Percentiles rank a stretch among this genome's conserved stretches.
Conservation (phyloP, 23 tunicate genomes). For the Phallusia fumigata region DNA sequence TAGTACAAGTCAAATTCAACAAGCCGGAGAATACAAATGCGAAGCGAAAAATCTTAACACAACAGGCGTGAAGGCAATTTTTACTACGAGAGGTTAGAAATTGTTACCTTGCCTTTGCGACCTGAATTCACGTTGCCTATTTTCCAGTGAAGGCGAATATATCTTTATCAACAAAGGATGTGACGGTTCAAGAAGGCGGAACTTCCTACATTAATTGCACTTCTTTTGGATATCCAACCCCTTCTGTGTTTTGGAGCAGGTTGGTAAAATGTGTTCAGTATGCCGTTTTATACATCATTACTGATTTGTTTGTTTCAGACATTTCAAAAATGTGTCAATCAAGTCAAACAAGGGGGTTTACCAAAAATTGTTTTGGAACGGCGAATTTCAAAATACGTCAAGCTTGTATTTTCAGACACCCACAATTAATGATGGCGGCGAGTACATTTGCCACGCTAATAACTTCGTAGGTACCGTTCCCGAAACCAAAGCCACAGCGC, state of each 20-base stretch:
- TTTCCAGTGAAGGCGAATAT: neutral
- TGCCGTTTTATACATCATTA: too few relatives aligned
- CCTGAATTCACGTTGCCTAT: neutral
- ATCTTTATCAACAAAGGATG: neutral
- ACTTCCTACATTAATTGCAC: neutral
- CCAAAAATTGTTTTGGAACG: neutral
- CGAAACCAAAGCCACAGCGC: neutral
- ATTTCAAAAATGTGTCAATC: neutral
- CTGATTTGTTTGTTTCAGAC: neutral
- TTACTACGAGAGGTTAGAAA: too few relatives aligned
- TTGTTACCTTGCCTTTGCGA: too few relatives aligned
- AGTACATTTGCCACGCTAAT: neutral
- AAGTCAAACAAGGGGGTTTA: neutral
- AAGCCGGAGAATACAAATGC: neutral
- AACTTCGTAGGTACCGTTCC: neutral
- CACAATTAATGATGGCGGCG: neutral
- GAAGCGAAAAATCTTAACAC: neutral
- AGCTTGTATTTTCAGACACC: neutral
- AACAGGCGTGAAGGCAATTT: neutral
- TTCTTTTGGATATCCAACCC: neutral
- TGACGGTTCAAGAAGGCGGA: neutral
- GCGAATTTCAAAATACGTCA: neutral
- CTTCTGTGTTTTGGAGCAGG: neutral
- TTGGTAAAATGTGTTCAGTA: neutral
- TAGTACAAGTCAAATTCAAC: neutral